Evolutionary conservation across 2,113 vertebrate species (phyloP).

Genomic region (Neogale vison): DNA sequence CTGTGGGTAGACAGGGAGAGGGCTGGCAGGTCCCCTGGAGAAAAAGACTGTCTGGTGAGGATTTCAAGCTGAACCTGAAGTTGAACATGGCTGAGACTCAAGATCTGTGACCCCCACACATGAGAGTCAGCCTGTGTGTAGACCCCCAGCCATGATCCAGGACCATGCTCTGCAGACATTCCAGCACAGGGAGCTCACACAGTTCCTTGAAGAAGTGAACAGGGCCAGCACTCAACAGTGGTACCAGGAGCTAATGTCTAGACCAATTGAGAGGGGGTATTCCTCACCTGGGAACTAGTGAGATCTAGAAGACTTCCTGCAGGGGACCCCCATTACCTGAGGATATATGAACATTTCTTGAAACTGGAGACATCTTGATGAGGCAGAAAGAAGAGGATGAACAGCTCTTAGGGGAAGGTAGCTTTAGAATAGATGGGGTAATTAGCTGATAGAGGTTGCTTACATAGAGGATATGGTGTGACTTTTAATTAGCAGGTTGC

Average conservation of each 20-base stretch:
- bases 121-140: not conserved
- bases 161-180: not conserved
- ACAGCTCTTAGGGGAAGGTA: not conserved
- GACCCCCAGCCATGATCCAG: not conserved
- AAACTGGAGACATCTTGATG: not conserved
- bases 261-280: too few relatives aligned
- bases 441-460: not conserved
- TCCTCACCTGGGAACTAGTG: not conserved
- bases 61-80: not conserved
- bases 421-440: not conserved
- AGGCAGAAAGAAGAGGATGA: not conserved
- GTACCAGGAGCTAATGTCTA: not conserved
- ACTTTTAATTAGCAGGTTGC: not conserved
- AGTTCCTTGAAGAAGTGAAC: not conserved
- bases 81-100: not conserved
- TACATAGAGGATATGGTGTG: not conserved
- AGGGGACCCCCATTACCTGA: not conserved
- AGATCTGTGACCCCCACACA: fast-evolving
- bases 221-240: not conserved
- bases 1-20: not conserved
- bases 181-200: not conserved
- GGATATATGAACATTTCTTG: not conserved
- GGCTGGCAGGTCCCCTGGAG: too few relatives aligned
- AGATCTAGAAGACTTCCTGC: not conserved
- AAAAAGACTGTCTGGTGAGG: not conserved